Percentiles rank a stretch among this genome's conserved stretches.
Evolutionary conservation across 2,113 vertebrate species (phyloP).

Genomic region (Passer montanus): DNA sequence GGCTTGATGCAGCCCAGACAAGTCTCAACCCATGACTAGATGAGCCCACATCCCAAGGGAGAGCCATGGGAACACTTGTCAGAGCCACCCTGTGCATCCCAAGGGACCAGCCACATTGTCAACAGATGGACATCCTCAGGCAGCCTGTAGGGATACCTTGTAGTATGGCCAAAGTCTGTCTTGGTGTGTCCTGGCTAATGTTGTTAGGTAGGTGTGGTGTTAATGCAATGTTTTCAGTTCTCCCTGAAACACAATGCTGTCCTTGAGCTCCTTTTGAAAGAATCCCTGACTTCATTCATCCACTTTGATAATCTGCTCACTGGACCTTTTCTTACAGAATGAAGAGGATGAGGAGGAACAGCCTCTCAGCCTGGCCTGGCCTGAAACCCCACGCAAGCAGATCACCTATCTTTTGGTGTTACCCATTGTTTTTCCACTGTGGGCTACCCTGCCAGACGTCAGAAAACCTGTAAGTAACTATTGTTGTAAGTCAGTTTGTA

Average conservation of each 20-base stretch:
- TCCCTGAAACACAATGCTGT: background rate
- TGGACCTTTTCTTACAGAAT: constrained; percentile 55
- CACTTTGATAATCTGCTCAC: background rate
- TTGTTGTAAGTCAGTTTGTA: background rate
- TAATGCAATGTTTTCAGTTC: background rate
- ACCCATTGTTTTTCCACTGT: constrained; percentile 91
- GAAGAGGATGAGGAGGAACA: constrained; percentile 86
- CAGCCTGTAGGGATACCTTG: background rate
- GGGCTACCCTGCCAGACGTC: constrained; percentile 92
- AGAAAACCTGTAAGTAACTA: constrained; percentile 86
- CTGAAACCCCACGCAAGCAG: constrained; percentile 84
- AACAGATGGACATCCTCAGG: background rate
- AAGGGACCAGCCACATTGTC: background rate
- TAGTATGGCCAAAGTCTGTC: background rate
- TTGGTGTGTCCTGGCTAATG: background rate
- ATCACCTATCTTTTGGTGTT: constrained; percentile 87
- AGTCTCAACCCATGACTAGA: background rate
- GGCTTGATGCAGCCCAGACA: background rate
- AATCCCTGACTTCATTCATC: background rate
- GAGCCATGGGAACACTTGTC: background rate
- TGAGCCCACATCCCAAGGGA: background rate
- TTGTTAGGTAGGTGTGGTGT: background rate
- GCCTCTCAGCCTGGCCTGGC: constrained; percentile 94
- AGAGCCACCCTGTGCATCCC: background rate
- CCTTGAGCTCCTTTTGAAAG: background rate